phyloP scores from a whole-genome alignment of 1,140 invertebrate species.

The Drosophila sproati region DNA sequence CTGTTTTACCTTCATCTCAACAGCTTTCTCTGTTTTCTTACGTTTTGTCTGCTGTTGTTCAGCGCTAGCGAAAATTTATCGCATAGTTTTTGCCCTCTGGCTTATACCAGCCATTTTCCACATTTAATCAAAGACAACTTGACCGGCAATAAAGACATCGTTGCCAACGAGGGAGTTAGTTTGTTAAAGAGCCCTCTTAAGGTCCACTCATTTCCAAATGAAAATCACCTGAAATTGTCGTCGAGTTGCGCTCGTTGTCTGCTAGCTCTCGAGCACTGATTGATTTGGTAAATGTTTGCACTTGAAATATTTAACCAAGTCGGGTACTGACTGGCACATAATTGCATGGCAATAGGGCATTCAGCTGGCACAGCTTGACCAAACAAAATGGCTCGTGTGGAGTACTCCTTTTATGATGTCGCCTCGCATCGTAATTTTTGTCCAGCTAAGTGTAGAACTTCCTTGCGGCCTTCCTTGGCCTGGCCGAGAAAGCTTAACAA shows the following conservation, averaged over 20 bases:
- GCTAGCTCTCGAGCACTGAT: constrained; percentile 34
- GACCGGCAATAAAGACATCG: constrained; percentile 62
- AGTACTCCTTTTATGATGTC: constrained; percentile 5
- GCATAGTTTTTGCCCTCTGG: constrained; percentile 55
- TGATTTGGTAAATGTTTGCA: constrained; percentile 56
- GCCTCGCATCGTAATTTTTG: constrained; percentile 27
- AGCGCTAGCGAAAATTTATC: constrained; percentile 48
- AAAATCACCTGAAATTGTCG: constrained; percentile 60
- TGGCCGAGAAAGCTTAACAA: constrained; percentile 37
- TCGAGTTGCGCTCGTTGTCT: constrained; percentile 34
- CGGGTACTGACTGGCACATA: constrained; percentile 14
- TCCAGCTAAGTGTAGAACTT: constrained; percentile 37
- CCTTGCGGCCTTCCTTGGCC: constrained; percentile 11
- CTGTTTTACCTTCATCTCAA: constrained; percentile 17
- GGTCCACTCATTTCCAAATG: constrained; percentile 64
- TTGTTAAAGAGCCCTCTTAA: constrained; percentile 43
- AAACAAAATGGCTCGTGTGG: neutral
- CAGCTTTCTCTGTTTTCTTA: neutral
- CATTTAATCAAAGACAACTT: constrained; percentile 71
- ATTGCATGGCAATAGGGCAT: constrained; percentile 37
- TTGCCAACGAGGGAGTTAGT: constrained; percentile 37
- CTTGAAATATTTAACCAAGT: constrained; percentile 64
- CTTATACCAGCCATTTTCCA: constrained; percentile 57
- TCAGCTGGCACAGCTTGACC: constrained; percentile 3
- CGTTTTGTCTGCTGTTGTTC: constrained; percentile 12